phyloP scores from a whole-genome alignment of 2,797 vertebrate genomes.

The Arrhamphus sclerolepis region DNA sequence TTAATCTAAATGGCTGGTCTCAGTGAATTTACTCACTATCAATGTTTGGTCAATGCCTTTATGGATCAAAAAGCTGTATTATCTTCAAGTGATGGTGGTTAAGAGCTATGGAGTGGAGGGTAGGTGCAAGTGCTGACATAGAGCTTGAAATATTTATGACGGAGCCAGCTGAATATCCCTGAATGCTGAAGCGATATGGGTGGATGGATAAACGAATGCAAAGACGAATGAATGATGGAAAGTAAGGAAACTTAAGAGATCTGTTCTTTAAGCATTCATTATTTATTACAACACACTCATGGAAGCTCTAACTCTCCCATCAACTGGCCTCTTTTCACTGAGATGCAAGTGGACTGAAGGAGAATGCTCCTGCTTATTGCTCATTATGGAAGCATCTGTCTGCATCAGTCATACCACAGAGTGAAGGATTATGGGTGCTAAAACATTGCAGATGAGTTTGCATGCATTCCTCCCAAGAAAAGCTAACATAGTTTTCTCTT shows the following conservation, averaged over 20 bases:
- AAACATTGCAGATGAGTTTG: too few relatives aligned
- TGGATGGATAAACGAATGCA: conserved; percentile 49
- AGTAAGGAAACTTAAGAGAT: conserved; percentile 67
- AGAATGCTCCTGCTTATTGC: conserved; percentile 48
- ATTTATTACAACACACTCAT: conserved; percentile 76
- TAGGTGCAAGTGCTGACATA: conserved; percentile 36
- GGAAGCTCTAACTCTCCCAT: conserved; percentile 72
- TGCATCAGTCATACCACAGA: too few relatives aligned
- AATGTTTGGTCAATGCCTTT: conserved; percentile 70
- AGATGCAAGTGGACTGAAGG: conserved; percentile 61
- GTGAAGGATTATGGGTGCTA: too few relatives aligned
- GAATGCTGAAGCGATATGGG: conserved; percentile 51
- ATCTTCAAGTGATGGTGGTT: conserved; percentile 59
- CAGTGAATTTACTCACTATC: conserved; percentile 61
- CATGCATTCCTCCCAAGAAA: too few relatives aligned
- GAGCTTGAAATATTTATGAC: conserved; percentile 76
- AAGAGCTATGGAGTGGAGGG: conserved; percentile 36
- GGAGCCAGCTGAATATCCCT: conserved; percentile 45
- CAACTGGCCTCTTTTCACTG: conserved; percentile 81
- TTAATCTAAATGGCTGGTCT: conserved; percentile 3
- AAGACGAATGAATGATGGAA: conserved; percentile 54
- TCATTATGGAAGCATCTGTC: too few relatives aligned
- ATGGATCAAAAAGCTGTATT: conserved; percentile 75
- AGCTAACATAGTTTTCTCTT: too few relatives aligned
- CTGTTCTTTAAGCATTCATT: conserved; percentile 78